phyloP scores from a whole-genome alignment of 2,113 vertebrate genomes.

The Rhinopithecus roxellana region DNA sequence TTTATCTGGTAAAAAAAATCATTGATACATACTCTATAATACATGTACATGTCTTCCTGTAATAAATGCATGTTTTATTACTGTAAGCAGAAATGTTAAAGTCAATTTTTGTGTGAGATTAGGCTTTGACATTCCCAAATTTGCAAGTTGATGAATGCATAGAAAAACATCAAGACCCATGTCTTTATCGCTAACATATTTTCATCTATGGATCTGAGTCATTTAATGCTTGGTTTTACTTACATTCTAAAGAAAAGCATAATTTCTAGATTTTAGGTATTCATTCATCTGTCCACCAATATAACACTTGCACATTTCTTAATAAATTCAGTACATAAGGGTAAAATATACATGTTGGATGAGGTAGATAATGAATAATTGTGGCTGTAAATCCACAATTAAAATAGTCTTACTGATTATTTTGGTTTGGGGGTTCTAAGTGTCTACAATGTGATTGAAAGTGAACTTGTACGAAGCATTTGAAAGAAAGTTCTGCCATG shows the following conservation, averaged over 20 bases:
- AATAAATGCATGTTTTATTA: not conserved
- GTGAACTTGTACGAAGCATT: not conserved
- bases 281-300: not conserved
- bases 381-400: accelerated
- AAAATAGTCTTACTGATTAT: not conserved
- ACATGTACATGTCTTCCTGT: not conserved
- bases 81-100: not conserved
- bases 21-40: not conserved
- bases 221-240: not conserved
- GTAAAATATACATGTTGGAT: not conserved
- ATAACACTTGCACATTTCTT: not conserved
- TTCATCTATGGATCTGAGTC: not conserved
- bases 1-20: not conserved
- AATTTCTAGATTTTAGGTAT: not conserved
- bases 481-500: not conserved
- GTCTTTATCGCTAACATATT: not conserved
- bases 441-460: not conserved
- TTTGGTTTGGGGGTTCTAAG: not conserved
- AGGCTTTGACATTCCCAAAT: not conserved
- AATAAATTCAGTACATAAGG: not conserved
- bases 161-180: not conserved
- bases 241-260: not conserved
- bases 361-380: not conserved
- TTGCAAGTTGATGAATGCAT: not conserved
- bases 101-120: not conserved